A percentile compares a stretch with the other conserved stretches of the same genome.
Conservation (phyloP, 2,113 vertebrate genomes). For the Mustelus asterias region DNA sequence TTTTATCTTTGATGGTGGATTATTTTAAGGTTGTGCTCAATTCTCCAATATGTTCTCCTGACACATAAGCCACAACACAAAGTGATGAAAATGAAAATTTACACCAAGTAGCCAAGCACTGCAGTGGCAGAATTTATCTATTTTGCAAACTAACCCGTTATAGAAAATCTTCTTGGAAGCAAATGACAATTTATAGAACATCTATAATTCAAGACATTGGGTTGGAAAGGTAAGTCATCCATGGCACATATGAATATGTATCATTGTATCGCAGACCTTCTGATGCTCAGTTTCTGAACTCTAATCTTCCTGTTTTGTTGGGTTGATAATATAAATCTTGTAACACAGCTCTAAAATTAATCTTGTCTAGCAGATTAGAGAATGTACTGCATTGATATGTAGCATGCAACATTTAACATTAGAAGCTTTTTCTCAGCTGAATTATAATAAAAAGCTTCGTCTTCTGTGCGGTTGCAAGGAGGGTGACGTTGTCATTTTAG, state of each 20-base stretch:
- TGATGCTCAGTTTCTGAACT: not conserved
- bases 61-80: not conserved
- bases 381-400: not conserved
- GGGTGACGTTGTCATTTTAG: not conserved
- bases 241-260: not conserved
- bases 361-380: not conserved
- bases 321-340: not conserved
- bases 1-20: not conserved
- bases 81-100: slow-evolving; percentile 11
- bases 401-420: not conserved
- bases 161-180: not conserved
- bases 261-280: not conserved
- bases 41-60: not conserved
- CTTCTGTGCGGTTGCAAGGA: not conserved
- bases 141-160: not conserved
- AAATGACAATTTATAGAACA: not conserved
- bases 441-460: not conserved
- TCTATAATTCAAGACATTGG: slow-evolving; percentile 1
- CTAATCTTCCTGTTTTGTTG: not conserved
- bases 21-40: not conserved
- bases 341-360: slow-evolving; percentile 3
- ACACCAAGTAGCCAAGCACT: not conserved
- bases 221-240: not conserved
- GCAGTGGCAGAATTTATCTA: not conserved
- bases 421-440: not conserved